phyloP scores from a whole-genome alignment of 2,113 vertebrate species.

The Eurypyga helias region DNA sequence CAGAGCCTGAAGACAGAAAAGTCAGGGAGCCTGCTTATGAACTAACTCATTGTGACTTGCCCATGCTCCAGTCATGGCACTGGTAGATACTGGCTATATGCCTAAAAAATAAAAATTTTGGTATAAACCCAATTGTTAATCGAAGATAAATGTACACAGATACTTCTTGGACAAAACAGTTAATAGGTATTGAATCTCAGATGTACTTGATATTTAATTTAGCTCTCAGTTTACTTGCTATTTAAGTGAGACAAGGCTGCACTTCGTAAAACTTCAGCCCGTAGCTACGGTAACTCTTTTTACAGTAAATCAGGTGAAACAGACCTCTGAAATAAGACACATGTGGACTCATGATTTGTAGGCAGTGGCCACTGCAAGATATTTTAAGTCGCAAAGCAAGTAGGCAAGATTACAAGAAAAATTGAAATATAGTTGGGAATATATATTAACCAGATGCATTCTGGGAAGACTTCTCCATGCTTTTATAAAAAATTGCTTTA shows the following conservation, averaged over 20 bases:
- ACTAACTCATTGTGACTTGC: background rate
- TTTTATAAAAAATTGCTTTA: slow-evolving; percentile 9
- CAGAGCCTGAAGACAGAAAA: background rate
- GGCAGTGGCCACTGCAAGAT: background rate
- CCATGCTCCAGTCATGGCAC: background rate
- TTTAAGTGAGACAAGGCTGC: background rate
- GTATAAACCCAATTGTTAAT: background rate
- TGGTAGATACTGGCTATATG: background rate
- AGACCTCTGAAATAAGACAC: background rate
- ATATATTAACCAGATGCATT: slow-evolving; percentile 22
- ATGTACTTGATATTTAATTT: background rate
- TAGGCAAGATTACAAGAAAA: background rate
- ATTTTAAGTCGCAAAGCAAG: background rate
- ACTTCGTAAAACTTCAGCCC: background rate
- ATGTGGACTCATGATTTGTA: background rate
- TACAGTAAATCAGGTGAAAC: background rate
- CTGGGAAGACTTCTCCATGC: background rate
- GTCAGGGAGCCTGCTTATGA: background rate
- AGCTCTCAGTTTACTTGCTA: background rate
- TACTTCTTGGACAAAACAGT: background rate
- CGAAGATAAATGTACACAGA: background rate
- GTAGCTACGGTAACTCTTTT: background rate
- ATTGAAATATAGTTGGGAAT: background rate
- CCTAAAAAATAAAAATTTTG: background rate
- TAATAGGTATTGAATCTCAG: background rate